A percentile compares a stretch with the other conserved stretches of the same genome.
Evolutionary conservation across 2,888 invertebrate genomes (phyloP).

Genomic region (Epinotia bilunana): DNA sequence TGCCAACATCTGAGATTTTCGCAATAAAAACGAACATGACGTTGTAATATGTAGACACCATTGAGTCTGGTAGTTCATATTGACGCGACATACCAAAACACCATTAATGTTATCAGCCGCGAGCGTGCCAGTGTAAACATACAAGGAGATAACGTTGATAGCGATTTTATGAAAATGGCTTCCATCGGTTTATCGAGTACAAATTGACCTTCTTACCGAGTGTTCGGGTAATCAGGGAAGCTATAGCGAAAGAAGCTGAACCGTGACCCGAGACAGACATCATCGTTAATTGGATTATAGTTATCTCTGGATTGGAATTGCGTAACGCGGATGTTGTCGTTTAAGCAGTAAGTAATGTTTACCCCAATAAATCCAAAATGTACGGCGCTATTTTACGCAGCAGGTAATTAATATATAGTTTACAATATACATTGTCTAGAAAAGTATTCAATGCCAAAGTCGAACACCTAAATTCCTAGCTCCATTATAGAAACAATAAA

Average conservation of each 20-base stretch:
- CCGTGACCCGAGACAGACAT: constrained; percentile 39
- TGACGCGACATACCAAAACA: constrained; percentile 53
- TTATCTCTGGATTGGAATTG: constrained; percentile 22
- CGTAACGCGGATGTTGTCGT: background rate
- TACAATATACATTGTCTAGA: background rate
- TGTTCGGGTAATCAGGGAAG: constrained; percentile 47
- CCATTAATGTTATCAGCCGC: constrained; percentile 58
- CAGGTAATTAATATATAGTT: background rate
- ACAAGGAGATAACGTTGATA: constrained; percentile 65
- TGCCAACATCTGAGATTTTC: background rate
- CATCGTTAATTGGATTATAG: constrained; percentile 35
- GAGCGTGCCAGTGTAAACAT: constrained; percentile 68
- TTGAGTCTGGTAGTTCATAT: constrained; percentile 40
- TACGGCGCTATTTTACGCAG: background rate
- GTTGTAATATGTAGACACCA: constrained; percentile 22
- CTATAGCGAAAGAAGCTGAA: constrained; percentile 33
- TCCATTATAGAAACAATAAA: constrained; percentile 62
- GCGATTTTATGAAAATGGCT: constrained; percentile 69
- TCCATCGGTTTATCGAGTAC: constrained; percentile 54
- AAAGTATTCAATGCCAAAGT: background rate
- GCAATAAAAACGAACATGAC: constrained; percentile 6
- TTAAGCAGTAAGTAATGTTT: background rate
- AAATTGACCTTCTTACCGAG: constrained; percentile 56
- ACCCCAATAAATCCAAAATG: background rate
- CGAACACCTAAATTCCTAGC: constrained; percentile 55